Base-by-base conservation (phyloP, 1,140 invertebrate species). In the Habropoda laboriosa region DNA sequence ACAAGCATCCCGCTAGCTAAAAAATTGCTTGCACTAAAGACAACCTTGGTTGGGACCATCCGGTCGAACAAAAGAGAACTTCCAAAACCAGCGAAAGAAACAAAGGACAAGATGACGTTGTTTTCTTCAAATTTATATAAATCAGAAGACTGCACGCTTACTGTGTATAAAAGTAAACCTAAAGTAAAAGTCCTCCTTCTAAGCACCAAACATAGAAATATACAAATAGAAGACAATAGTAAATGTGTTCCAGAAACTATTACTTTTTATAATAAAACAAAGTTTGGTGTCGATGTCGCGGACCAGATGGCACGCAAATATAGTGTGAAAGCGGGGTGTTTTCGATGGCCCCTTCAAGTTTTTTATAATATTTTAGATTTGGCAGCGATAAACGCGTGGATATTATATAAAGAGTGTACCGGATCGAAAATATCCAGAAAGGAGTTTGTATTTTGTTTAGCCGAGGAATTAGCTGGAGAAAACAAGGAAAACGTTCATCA, bases 1-100 rank as follows among this genome's bases (percentile, higher is more conserved):
- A 89, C 84, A 30, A 82, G 79, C 57, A 49, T 86, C 30, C 68
- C 80, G 16, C 71, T 88, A 35, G 86, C 84, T 24, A 64, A 86
- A 81, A 87, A 88, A 79, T 78, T 89, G 58, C 35, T 84, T 42
- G 38, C 55, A n/a, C 67, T 76, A 86, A 84, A 78, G 53, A 89
- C 85, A 51, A 85, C 75, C 35, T 78, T 90, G 47, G 81, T 89
- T 82, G 83, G 82, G 32, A 87, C 87, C 24, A 86, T 88, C 32
- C 61, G 82, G 0, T n/a, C 57, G 77, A 86, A 85, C 67, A 88
- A 84, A 71, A 81, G 83, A 78, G 85, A 89, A 80, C 49, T n/a
- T n/a, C n/a, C n/a, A n/a, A n/a, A n/a, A n/a, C n/a, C n/a, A n/a
- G n/a, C n/a, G n/a, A 51, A n/a, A 63, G 32, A 51, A 75, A 75